phyloP scores from a whole-genome alignment of 2,888 invertebrate species.

The Tenthredo mesomela region DNA sequence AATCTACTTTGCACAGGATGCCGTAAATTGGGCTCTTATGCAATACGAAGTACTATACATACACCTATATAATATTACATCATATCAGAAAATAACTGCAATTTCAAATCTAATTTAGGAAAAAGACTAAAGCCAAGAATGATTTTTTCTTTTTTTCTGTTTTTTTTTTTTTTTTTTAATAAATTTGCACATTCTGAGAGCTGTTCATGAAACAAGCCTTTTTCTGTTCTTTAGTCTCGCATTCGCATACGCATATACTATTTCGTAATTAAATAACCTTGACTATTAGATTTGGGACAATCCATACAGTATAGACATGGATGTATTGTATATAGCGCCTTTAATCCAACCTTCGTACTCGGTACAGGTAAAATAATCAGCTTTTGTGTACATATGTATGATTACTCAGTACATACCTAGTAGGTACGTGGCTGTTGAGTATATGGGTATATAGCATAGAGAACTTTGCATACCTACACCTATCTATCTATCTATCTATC shows the following conservation, averaged over 20 bases:
- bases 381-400: background rate
- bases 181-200: background rate
- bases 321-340: background rate
- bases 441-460: background rate
- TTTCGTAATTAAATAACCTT: conserved; percentile 38
- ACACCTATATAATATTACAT: no score
- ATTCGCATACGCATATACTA: background rate
- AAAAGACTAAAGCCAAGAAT: no score
- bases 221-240: background rate
- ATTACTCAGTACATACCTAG: conserved; percentile 4
- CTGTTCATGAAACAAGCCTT: background rate
- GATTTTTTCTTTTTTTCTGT: no score
- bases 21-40: background rate
- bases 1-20: background rate
- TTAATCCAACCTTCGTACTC: background rate
- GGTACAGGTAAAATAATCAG: conserved; percentile 21
- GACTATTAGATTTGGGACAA: conserved; percentile 25
- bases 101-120: no score
- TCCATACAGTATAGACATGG: background rate
- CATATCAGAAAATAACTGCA: no score
- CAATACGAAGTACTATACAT: background rate
- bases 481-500: conserved; percentile 23
- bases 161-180: no score
- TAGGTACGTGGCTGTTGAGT: background rate
- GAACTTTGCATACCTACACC: conserved; percentile 33